phyloP scores from a whole-genome alignment of 2,113 vertebrate genomes.

The Ranitomeya imitator region DNA sequence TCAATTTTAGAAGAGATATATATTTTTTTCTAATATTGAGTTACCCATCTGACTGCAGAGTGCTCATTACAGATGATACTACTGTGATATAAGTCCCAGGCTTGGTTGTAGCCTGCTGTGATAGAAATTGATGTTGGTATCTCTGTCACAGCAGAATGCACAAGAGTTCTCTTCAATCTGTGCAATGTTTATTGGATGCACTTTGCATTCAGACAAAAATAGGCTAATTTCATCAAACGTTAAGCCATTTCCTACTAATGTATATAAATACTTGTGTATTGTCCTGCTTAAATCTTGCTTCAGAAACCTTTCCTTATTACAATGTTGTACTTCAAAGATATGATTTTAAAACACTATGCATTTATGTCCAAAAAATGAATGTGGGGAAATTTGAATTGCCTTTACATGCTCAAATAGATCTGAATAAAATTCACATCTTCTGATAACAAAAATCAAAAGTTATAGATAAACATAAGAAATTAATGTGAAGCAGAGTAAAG shows the following conservation, averaged over 20 bases:
- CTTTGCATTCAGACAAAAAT: conserved; percentile 47
- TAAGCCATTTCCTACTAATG: conserved; percentile 17
- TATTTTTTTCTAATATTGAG: conserved; percentile 19
- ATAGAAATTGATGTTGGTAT: conserved; percentile 55
- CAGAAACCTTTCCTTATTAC: conserved; percentile 13
- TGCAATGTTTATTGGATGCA: conserved; percentile 33
- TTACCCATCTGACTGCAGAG: conserved; percentile 44
- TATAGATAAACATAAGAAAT: background rate
- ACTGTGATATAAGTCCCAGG: conserved; percentile 51
- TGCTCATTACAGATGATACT: conserved; percentile 50
- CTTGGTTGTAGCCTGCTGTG: conserved; percentile 47
- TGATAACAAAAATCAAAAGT: background rate
- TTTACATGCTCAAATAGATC: background rate
- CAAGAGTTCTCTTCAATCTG: conserved; percentile 44
- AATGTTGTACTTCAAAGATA: background rate
- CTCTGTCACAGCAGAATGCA: conserved; percentile 56
- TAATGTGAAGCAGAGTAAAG: too few relatives aligned
- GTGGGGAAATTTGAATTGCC: background rate
- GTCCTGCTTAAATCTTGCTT: conserved; percentile 7
- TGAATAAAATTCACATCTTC: background rate
- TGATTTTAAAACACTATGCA: background rate
- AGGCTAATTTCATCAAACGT: conserved; percentile 22
- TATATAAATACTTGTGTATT: conserved; percentile 13
- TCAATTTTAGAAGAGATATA: conserved; percentile 15
- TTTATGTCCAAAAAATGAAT: background rate